Percentiles rank a stretch among this genome's conserved stretches.
Conservation (phyloP, 2,888 invertebrate genomes). For the Dynastes tityus region DNA sequence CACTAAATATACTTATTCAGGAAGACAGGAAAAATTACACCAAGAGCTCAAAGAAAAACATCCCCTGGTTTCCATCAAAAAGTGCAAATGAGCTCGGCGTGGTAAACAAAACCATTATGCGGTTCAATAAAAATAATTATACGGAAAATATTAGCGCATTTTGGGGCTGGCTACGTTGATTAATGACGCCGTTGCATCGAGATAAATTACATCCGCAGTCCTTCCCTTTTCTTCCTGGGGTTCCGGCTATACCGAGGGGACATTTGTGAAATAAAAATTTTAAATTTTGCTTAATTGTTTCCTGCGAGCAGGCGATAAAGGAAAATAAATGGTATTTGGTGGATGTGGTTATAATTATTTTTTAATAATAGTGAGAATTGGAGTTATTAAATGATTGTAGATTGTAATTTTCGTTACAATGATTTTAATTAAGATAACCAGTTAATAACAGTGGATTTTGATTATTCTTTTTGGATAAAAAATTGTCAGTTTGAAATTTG, state of each 20-base stretch:
- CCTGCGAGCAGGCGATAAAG: neutral
- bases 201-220: neutral
- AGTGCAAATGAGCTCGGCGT: conserved; percentile 21
- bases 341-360: no score
- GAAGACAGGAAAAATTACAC: no score
- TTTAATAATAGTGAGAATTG: no score
- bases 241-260: neutral
- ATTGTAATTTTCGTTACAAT: no score
- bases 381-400: no score
- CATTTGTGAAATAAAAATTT: neutral
- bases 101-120: conserved; percentile 25
- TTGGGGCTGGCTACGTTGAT: neutral
- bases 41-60: no score
- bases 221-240: conserved; percentile 3
- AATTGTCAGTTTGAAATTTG: no score
- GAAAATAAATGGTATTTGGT: neutral
- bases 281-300: neutral
- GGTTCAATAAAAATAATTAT: conserved; percentile 30
- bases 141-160: conserved; percentile 28
- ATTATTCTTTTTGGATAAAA: no score
- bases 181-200: conserved; percentile 17
- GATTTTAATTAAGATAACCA: no score
- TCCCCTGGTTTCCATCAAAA: neutral
- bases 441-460: no score
- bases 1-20: no score